A percentile compares a stretch with the other conserved stretches of the same genome.
phyloP scores from a whole-genome alignment of 2,797 vertebrate species.

The Malurus leucopterus region DNA sequence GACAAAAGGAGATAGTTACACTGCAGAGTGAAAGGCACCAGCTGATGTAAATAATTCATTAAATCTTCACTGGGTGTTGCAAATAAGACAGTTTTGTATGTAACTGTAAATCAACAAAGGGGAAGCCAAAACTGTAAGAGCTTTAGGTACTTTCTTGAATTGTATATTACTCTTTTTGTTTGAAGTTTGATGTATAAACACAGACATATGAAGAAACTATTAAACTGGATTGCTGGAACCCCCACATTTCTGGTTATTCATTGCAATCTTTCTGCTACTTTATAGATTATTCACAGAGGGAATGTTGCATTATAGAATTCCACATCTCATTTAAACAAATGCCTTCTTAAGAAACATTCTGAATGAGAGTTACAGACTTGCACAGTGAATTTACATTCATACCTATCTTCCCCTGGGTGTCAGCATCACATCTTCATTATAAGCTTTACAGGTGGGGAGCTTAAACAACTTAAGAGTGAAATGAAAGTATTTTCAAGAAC shows the following conservation, averaged over 20 bases:
- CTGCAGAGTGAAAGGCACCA: background rate
- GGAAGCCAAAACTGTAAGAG: background rate
- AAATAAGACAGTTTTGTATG: background rate
- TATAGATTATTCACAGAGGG: background rate
- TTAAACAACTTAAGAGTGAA: background rate
- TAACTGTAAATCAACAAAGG: slow-evolving; percentile 26
- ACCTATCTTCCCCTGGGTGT: background rate
- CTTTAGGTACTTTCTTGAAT: background rate
- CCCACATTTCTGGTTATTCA: background rate
- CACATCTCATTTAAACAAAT: slow-evolving; percentile 1
- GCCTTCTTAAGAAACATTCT: background rate
- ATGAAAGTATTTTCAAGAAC: background rate
- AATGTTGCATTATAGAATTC: background rate
- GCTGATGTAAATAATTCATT: slow-evolving; percentile 32
- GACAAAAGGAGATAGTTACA: background rate
- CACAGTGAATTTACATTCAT: background rate
- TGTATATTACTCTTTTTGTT: slow-evolving; percentile 1
- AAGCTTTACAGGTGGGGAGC: background rate
- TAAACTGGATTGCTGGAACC: slow-evolving; percentile 27
- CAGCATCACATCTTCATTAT: background rate
- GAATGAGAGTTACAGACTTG: background rate
- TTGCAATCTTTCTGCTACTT: background rate
- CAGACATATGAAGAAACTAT: slow-evolving; percentile 29
- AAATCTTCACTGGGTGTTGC: background rate
- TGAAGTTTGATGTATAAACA: slow-evolving; percentile 47